Conservation (phyloP, 2,797 vertebrate species). For the Synanceia verrucosa region DNA sequence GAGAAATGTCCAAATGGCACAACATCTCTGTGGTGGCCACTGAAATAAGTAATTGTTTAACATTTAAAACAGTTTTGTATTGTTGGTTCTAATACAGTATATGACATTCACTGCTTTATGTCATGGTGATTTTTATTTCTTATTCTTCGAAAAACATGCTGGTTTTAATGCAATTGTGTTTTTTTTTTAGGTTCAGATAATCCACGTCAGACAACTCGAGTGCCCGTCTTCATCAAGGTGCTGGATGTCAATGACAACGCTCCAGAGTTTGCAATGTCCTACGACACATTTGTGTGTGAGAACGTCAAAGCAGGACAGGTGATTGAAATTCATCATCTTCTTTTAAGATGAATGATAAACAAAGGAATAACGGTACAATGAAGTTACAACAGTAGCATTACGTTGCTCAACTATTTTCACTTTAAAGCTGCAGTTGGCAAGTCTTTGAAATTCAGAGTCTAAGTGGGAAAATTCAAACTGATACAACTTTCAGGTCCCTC, state of each 20-base stretch:
- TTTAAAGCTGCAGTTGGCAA: too few species aligned
- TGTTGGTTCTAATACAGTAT: neutral
- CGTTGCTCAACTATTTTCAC: too few species aligned
- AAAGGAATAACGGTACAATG: too few species aligned
- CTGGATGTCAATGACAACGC: constrained; percentile 98
- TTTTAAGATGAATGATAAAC: too few species aligned
- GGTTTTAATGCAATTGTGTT: too few species aligned
- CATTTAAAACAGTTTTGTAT: neutral
- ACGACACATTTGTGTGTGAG: constrained; percentile 98
- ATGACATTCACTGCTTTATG: neutral
- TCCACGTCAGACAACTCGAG: constrained; percentile 91
- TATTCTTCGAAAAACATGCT: neutral
- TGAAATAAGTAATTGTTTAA: constrained; percentile 87
- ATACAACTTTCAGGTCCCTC: too few species aligned
- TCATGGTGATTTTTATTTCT: neutral
- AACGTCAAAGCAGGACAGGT: constrained; percentile 97
- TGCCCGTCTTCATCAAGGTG: constrained; percentile 95
- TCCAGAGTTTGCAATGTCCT: constrained; percentile 96
- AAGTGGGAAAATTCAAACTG: too few species aligned
- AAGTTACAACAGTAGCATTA: too few species aligned
- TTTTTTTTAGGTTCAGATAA: constrained; percentile 81
- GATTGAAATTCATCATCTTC: neutral
- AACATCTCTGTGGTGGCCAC: constrained; percentile 94
- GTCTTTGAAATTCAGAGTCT: too few species aligned
- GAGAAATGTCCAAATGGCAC: constrained; percentile 95